Evolutionary conservation across 1,140 invertebrate genomes (phyloP).

Genomic region (Cotesia typhae): DNA sequence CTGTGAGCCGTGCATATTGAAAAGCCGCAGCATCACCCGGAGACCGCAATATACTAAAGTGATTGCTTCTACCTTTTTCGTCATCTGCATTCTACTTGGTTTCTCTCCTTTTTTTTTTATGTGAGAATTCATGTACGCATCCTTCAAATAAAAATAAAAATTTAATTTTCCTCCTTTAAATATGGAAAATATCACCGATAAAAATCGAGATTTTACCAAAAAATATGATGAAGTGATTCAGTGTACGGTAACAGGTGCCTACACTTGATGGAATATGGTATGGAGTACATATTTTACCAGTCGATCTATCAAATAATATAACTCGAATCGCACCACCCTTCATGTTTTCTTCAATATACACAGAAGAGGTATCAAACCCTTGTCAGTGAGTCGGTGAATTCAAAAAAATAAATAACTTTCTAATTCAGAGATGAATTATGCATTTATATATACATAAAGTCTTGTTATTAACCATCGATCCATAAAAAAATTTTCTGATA

Average conservation of each 20-base stretch:
- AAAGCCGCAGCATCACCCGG: conserved; percentile 22
- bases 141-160: background rate
- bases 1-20: conserved; percentile 28
- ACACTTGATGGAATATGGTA: conserved; percentile 49
- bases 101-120: background rate
- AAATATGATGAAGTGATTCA: background rate
- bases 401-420: background rate
- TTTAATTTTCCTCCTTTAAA: background rate
- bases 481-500: too few relatives aligned
- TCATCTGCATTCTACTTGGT: background rate
- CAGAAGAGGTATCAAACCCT: background rate
- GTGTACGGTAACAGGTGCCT: conserved; percentile 46
- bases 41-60: conserved; percentile 30
- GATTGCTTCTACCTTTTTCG: conserved; percentile 26
- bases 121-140: background rate
- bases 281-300: conserved; percentile 45
- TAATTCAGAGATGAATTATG: background rate
- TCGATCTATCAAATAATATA: conserved; percentile 52
- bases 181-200: background rate
- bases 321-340: background rate
- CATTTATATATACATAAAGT: background rate
- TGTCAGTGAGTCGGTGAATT: background rate
- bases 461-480: background rate
- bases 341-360: background rate
- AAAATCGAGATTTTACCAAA: conserved; percentile 5